Base-by-base conservation (phyloP, 2,888 invertebrate genomes). In the Himalopsyche kuldschensis region DNA sequence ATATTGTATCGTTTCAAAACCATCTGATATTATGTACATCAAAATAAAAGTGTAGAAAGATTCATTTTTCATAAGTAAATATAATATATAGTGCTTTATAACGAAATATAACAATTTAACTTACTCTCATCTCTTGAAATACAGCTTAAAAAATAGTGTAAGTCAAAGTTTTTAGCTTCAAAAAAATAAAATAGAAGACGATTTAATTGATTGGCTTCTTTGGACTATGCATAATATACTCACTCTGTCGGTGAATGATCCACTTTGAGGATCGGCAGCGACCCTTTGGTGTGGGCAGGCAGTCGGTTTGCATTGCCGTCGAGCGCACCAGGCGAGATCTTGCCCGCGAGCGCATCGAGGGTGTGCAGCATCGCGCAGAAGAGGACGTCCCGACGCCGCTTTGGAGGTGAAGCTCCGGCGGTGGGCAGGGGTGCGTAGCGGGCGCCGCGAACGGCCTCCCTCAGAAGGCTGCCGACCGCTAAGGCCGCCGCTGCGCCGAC, bases 271-370 rank as follows among this genome's bases (percentile, higher is more conserved):
- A 94, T 85, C 94, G 82, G 80, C 82, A 82, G 79, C 75, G 81
- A 46, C 69, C 63, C 78, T 79, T 79, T 78, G 79, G 80, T 84
- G 81, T 81, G 87, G 89, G 92, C 89, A 90, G 89, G 92, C 89
- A 93, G 93, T 88, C 94, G 92, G 90, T 95, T 95, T 85, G 94
- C 94, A 90, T 95, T 95, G 87, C 94, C 91, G 90, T 95, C 95
- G 89, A 93, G 91, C 92, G 93, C 92, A 90, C 95, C 95, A 89
- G 97, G 96, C 90, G 97, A 96, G 90, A 97, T 95, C 92, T 97
- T 97, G 90, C 96, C 96, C 92, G 97, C 97, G 92, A 97, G 93
- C 90, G 95, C 95, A 93, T 96, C 96, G 91, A 97, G 92, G 88
- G 96, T 95, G 91, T 96, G 95, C 91, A 97, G 93, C 97, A 97